Conservation (phyloP, 2,113 vertebrate species). For the Polypterus bichir region DNA sequence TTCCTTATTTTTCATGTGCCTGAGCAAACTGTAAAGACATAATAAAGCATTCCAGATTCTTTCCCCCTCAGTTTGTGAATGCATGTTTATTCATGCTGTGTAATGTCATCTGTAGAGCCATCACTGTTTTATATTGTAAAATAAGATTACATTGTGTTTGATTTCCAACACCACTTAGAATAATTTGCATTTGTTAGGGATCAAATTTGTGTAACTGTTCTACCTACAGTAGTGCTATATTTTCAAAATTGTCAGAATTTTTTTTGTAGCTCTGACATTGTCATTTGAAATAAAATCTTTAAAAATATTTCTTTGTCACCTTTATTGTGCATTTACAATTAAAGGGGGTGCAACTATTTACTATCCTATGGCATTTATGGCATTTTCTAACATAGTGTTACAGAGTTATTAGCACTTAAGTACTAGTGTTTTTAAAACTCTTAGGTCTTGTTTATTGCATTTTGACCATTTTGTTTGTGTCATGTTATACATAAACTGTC, state of each 20-base stretch:
- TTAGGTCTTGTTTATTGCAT: too few relatives aligned
- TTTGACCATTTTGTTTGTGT: too few relatives aligned
- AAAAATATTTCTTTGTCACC: too few relatives aligned
- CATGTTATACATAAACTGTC: too few relatives aligned
- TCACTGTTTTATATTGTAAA: constrained; percentile 75
- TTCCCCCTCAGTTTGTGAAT: constrained; percentile 49
- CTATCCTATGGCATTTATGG: too few relatives aligned
- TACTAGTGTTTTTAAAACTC: too few relatives aligned
- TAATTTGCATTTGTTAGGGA: constrained; percentile 59
- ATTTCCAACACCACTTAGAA: constrained; percentile 1
- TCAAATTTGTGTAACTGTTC: constrained; percentile 61
- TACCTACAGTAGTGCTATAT: constrained; percentile 62
- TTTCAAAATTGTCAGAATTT: constrained; percentile 50
- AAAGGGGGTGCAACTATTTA: too few relatives aligned
- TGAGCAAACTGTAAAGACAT: constrained; percentile 55
- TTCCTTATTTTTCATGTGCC: constrained; percentile 41
- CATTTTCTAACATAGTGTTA: too few relatives aligned
- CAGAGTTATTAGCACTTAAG: too few relatives aligned
- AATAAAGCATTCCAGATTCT: constrained; percentile 59
- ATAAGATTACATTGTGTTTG: constrained; percentile 56
- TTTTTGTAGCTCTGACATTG: constrained; percentile 70
- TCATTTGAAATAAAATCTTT: constrained; percentile 72
- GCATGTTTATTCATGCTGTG: constrained; percentile 61
- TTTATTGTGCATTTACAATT: too few relatives aligned
- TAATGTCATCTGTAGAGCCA: constrained; percentile 58